phyloP scores from a whole-genome alignment of 2,888 invertebrate species.

The Brachyptera risi region DNA sequence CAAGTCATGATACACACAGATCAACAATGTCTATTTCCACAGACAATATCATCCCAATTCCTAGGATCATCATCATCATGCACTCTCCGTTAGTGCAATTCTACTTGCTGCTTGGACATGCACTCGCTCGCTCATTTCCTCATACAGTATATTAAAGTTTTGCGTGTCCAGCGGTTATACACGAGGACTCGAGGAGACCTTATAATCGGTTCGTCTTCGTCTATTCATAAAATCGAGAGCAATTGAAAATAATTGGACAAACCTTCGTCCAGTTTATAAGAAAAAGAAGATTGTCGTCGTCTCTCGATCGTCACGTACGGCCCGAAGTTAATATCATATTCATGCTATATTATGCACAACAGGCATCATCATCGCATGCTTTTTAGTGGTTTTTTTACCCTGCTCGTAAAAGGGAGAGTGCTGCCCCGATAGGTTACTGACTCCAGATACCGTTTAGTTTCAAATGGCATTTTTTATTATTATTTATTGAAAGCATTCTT shows the following conservation, averaged over 20 bases:
- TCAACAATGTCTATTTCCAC: neutral
- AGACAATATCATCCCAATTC: constrained; percentile 7
- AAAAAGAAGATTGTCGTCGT: too few species aligned
- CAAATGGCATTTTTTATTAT: constrained; percentile 8
- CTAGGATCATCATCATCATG: neutral
- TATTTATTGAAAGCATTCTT: constrained; percentile 6
- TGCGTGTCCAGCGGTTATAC: too few species aligned
- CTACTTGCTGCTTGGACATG: too few species aligned
- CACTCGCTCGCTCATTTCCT: too few species aligned
- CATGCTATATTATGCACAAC: constrained; percentile 6
- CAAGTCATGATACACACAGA: constrained; percentile 1
- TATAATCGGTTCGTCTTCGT: constrained; percentile 3
- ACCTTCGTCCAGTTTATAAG: neutral
- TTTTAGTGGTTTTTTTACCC: constrained; percentile 14
- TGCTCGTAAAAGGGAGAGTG: constrained; percentile 16
- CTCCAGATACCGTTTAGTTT: constrained; percentile 13
- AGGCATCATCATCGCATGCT: too few species aligned
- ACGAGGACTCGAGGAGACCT: too few species aligned
- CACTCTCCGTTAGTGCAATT: too few species aligned
- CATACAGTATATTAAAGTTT: too few species aligned
- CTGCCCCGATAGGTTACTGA: constrained; percentile 9
- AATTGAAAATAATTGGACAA: constrained; percentile 17
- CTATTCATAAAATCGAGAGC: constrained; percentile 14
- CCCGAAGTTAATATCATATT: constrained; percentile 18
- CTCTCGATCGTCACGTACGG: constrained; percentile 4